A percentile compares a stretch with the other conserved stretches of the same genome.
phyloP scores from a whole-genome alignment of 2,113 vertebrate species.

The Channa argus region DNA sequence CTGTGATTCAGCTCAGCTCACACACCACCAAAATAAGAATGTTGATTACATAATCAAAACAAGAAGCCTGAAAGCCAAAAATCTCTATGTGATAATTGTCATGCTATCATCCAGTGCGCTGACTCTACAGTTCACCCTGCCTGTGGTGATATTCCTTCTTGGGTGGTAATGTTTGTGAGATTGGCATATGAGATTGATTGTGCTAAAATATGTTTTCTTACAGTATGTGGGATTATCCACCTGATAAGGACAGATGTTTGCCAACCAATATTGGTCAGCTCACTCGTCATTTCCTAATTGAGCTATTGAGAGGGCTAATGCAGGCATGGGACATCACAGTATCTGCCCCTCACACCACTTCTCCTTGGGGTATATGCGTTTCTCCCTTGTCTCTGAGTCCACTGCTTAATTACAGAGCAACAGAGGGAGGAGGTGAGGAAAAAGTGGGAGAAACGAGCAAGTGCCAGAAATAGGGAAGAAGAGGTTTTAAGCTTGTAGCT shows the following conservation, averaged over 20 bases:
- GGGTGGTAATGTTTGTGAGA: slow-evolving; percentile 30
- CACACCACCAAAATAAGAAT: slow-evolving; percentile 64
- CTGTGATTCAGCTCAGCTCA: slow-evolving; percentile 59
- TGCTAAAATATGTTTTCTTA: slow-evolving; percentile 46
- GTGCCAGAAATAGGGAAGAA: slow-evolving; percentile 41
- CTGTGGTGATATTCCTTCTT: slow-evolving; percentile 35
- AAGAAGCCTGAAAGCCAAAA: slow-evolving; percentile 46
- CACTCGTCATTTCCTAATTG: slow-evolving; percentile 53
- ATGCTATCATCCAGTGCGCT: slow-evolving; percentile 40
- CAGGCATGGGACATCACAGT: slow-evolving; percentile 45
- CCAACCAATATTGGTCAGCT: slow-evolving; percentile 34
- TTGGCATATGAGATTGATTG: slow-evolving; percentile 29
- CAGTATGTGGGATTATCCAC: slow-evolving; percentile 47
- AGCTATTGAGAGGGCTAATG: slow-evolving; percentile 51
- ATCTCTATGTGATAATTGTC: slow-evolving; percentile 63
- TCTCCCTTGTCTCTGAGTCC: slow-evolving; percentile 48
- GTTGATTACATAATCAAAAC: slow-evolving; percentile 75
- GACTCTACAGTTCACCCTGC: slow-evolving; percentile 37
- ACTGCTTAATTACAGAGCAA: slow-evolving; percentile 67
- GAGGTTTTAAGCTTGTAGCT: slow-evolving; percentile 11
- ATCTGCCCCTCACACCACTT: slow-evolving; percentile 54
- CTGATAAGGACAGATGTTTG: slow-evolving; percentile 46
- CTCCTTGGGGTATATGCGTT: slow-evolving; percentile 57
- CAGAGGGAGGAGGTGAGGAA: slow-evolving; percentile 50
- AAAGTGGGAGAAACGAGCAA: slow-evolving; percentile 49